Percentiles rank a stretch among this genome's conserved stretches.
These are phyloP conservation scores for Poecilia latipinna DNA, from an alignment of 2,113 vertebrate genomes.

Conservation along the genomic window DNA sequence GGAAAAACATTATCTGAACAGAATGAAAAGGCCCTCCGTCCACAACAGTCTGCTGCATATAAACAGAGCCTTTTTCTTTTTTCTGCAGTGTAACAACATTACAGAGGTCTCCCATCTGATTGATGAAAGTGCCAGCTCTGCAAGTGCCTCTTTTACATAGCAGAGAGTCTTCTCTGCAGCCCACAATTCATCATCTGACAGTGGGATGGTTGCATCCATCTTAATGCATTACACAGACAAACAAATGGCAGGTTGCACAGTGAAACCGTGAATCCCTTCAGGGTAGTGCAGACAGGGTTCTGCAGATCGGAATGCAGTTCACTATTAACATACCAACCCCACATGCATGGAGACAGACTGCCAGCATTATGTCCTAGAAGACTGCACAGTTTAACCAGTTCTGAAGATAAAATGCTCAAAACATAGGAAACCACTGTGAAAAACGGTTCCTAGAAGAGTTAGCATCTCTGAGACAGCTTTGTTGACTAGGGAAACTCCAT, in stretches of 20 bases:
- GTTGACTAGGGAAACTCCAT: not conserved
- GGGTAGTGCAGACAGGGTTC: not conserved
- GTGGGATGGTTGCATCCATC: slow-evolving; percentile 71
- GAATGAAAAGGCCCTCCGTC: slow-evolving; percentile 15
- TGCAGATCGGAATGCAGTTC: slow-evolving; percentile 2
- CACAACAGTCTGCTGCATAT: slow-evolving; percentile 23
- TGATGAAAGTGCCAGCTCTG: slow-evolving; percentile 75
- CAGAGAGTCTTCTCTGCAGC: slow-evolving; percentile 60
- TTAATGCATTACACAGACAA: slow-evolving; percentile 66
- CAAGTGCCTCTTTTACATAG: slow-evolving; percentile 78
- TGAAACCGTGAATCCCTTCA: slow-evolving; percentile 29
- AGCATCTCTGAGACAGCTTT: slow-evolving; percentile 1
- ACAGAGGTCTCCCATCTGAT: slow-evolving; percentile 66
- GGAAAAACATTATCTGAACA: slow-evolving; percentile 7
- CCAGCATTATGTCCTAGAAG: not conserved
- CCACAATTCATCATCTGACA: slow-evolving; percentile 73
- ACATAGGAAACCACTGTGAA: not conserved
- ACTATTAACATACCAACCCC: slow-evolving; percentile 15
- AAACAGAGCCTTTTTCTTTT: slow-evolving; percentile 44
- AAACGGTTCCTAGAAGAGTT: not conserved
- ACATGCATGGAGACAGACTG: slow-evolving; percentile 2
- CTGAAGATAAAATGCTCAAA: slow-evolving; percentile 9
- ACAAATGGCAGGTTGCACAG: slow-evolving; percentile 52
- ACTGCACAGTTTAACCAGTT: slow-evolving; percentile 2
- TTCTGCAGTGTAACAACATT: slow-evolving; percentile 71